Base-by-base conservation (phyloP, 2,113 vertebrate species). In the Caloenas nicobarica region DNA sequence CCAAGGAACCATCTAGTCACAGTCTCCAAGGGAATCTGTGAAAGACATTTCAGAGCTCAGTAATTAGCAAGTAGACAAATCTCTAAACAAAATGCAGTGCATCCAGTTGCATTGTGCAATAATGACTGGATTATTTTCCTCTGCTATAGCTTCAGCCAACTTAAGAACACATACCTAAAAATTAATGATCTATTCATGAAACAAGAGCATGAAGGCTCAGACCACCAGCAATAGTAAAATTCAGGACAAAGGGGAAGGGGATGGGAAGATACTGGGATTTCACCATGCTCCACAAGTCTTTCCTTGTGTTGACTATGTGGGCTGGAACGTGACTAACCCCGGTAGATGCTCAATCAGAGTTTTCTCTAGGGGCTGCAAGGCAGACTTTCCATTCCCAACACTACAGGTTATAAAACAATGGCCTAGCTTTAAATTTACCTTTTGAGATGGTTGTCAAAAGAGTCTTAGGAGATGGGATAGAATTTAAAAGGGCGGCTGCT, bases 401-500 rank as follows among this genome's bases (percentile, higher is more conserved):
- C 36, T 68, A 51, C 1, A 3, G 29, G 48, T 69, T 91, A 54
- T 87, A 56, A 92, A 92, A 90, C 51, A 71, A 58, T 29, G 62
- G 69, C 36, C 88, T 65, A 29, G 33, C 68, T 81, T 88, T 81
- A 48, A 86, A 69, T 96, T 81, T 84, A 33, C 31, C 46, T 88
- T 92, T 81, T 69, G 62, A 91, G 48, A 31, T 54, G 8, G 29
- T 50, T 88, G 88, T 57, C 64, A 81, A 58, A 95, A 81, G 81
- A 78, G 46, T 72, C 57, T 48, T 61, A 53, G 33, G 68, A 83
- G 36, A 72, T 57, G 31, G 76, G 68, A 81, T 5, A 79, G 51
- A 85, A 73, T 90, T 86, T 13, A 31, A 89, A 93, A 71, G 60
- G 31, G 40, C 60, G 29, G 48, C 5, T 10, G 74, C 38, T 66